Evolutionary conservation across 1,140 invertebrate species (phyloP).

Genomic region (Trypoxylus dichotomus): DNA sequence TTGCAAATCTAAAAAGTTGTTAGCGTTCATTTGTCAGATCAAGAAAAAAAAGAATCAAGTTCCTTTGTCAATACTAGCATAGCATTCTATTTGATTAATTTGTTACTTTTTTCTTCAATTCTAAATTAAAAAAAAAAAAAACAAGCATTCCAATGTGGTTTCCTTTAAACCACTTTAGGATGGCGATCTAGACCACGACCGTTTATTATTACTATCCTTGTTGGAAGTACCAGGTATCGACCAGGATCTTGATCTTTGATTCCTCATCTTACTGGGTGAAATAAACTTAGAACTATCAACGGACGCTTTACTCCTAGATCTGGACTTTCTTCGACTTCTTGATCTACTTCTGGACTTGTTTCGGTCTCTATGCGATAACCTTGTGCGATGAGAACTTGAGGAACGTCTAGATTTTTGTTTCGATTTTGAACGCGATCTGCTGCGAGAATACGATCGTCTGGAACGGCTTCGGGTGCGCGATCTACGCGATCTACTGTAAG

Average conservation of each 20-base stretch:
- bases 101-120: no score
- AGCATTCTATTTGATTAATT: no score
- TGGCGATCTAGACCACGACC: conserved; percentile 46
- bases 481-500: conserved; percentile 28
- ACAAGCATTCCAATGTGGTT: no score
- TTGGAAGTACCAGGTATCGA: conserved; percentile 42
- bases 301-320: conserved; percentile 46
- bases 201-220: conserved; percentile 29
- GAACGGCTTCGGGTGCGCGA: not conserved
- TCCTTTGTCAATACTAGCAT: no score
- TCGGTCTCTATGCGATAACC: conserved; percentile 50
- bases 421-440: conserved; percentile 22
- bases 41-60: no score
- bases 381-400: conserved; percentile 50
- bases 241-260: conserved; percentile 48
- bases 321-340: conserved; percentile 35
- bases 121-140: no score
- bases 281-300: conserved; percentile 49
- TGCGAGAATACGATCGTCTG: not conserved
- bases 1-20: no score
- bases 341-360: conserved; percentile 22
- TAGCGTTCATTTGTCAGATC: no score
- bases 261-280: conserved; percentile 42
- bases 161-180: not conserved
- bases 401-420: conserved; percentile 41